Evolutionary conservation across 2,888 invertebrate species (phyloP).

Genomic region (Drosophila parthenogenetica): DNA sequence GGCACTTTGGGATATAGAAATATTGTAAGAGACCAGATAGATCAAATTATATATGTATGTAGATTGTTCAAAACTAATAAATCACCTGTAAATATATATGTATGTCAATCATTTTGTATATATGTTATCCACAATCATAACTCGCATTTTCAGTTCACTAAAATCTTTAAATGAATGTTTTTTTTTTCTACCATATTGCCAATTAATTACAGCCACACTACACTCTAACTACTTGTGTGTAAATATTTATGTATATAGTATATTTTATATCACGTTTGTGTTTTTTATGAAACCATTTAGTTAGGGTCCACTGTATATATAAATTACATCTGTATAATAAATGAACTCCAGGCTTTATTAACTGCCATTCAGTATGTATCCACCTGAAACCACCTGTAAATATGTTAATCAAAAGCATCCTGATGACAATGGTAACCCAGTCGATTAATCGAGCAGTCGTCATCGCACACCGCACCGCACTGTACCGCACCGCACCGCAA

Average conservation of each 20-base stretch:
- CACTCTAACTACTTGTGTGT: slow-evolving; percentile 46
- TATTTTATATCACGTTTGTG: background rate
- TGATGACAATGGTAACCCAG: slow-evolving; percentile 53
- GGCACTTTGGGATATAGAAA: background rate
- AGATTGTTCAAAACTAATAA: slow-evolving; percentile 11
- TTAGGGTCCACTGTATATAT: slow-evolving; percentile 41
- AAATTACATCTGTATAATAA: slow-evolving; percentile 32
- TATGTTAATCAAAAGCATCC: slow-evolving; percentile 21
- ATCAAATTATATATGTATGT: background rate
- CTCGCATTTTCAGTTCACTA: slow-evolving; percentile 19
- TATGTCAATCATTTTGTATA: slow-evolving; percentile 13
- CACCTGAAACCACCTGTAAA: slow-evolving; percentile 30
- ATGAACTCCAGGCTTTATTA: slow-evolving; percentile 47
- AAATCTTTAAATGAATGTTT: slow-evolving; percentile 10
- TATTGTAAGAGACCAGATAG: slow-evolving; percentile 5
- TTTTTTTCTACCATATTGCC: slow-evolving; percentile 24
- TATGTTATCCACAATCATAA: slow-evolving; percentile 12
- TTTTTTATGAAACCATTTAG: background rate
- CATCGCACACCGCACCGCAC: slow-evolving; percentile 15
- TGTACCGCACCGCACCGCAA: slow-evolving; percentile 27
- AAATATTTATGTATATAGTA: slow-evolving; percentile 8
- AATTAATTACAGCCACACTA: slow-evolving; percentile 72
- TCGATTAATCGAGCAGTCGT: slow-evolving; percentile 20
- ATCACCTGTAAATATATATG: slow-evolving; percentile 7
- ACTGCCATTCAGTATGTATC: slow-evolving; percentile 27